Percentiles rank a stretch among this genome's conserved stretches.
These are phyloP conservation scores for Lagenorhynchus albirostris DNA, from an alignment of 2,113 vertebrate species.

Conservation along the genomic window DNA sequence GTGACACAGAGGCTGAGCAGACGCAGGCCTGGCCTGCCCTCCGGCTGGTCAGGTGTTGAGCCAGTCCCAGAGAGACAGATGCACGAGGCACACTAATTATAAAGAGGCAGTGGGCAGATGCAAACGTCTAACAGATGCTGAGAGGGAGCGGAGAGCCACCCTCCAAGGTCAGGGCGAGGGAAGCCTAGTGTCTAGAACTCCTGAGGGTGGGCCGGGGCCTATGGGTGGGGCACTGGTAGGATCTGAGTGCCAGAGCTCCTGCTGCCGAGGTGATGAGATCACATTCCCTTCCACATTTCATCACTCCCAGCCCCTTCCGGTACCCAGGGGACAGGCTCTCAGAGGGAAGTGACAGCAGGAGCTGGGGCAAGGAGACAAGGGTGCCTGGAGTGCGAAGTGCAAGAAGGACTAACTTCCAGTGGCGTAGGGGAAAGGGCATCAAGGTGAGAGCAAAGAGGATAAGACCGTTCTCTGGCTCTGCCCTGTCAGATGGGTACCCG, in stretches of 20 bases:
- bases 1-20: constrained; percentile 57
- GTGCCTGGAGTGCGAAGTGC: background rate
- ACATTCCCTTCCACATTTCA: background rate
- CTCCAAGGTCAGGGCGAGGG: background rate
- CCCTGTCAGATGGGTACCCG: background rate
- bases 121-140: background rate
- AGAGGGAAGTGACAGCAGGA: background rate
- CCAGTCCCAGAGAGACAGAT: constrained; percentile 44
- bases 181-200: background rate
- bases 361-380: background rate
- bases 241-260: background rate
- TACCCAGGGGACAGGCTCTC: background rate
- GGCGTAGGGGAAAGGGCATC: background rate
- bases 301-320: background rate
- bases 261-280: background rate
- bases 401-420: background rate
- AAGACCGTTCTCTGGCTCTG: background rate
- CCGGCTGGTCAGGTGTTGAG: constrained; percentile 51
- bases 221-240: background rate
- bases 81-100: constrained; percentile 39
- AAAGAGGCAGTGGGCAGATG: constrained; percentile 25
- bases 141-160: background rate
- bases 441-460: background rate
- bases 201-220: background rate
- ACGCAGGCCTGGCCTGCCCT: constrained; percentile 13